Conservation (phyloP, 2,113 vertebrate species). For the Hyperopisus bebe region DNA sequence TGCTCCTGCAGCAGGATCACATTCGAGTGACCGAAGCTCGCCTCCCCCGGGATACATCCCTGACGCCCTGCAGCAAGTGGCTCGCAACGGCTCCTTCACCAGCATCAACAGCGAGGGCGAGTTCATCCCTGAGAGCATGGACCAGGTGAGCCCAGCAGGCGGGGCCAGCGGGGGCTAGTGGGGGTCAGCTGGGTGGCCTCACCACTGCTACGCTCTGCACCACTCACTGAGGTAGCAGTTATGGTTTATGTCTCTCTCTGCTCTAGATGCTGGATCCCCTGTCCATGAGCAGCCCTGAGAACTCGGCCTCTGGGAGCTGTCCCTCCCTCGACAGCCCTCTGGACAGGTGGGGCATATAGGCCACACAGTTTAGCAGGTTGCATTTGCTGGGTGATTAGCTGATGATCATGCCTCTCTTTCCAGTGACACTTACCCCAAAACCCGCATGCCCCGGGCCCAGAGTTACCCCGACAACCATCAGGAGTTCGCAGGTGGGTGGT, state of each 20-base stretch:
- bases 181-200: background rate
- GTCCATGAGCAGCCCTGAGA: constrained; percentile 96
- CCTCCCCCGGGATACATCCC: constrained; percentile 98
- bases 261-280: constrained; percentile 92
- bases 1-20: constrained; percentile 59
- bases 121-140: constrained; percentile 98
- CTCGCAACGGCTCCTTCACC: constrained; percentile 94
- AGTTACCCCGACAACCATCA: constrained; percentile 99
- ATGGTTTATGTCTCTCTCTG: background rate
- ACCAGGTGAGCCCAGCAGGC: constrained; percentile 70
- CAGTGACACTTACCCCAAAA: constrained; percentile 89
- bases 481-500: constrained; percentile 81
- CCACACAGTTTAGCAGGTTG: background rate
- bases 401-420: background rate
- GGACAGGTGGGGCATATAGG: constrained; percentile 74
- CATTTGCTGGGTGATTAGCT: background rate
- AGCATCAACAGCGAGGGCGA: constrained; percentile 99
- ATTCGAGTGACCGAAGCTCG: constrained; percentile 85
- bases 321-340: constrained; percentile 96
- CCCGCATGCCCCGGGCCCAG: constrained; percentile 94
- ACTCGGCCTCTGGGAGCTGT: constrained; percentile 97
- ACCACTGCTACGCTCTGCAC: background rate
- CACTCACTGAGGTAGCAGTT: background rate
- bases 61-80: constrained; percentile 89
- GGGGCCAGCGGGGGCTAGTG: background rate